Conservation (phyloP, 2,888 invertebrate genomes). For the Auanema freiburgensis region DNA sequence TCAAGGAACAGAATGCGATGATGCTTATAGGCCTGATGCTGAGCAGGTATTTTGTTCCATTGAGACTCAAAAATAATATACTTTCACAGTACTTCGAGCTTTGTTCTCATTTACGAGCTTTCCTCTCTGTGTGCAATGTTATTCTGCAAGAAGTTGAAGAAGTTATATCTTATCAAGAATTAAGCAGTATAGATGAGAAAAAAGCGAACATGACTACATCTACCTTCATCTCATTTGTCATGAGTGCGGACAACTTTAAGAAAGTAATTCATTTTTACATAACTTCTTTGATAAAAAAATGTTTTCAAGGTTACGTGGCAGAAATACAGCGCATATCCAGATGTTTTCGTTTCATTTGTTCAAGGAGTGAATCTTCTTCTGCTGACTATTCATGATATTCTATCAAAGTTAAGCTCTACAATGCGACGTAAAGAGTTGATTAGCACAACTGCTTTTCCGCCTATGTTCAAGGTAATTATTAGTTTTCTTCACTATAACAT, state of each 20-base stretch:
- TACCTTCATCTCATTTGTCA: conserved; percentile 28
- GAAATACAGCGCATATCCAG: conserved; percentile 5
- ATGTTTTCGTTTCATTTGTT: conserved; percentile 34
- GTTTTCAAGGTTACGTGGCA: background rate
- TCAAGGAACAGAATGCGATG: too few species aligned
- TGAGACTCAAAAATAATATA: background rate
- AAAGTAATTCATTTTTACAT: conserved; percentile 3
- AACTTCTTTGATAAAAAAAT: too few species aligned
- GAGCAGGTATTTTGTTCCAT: background rate
- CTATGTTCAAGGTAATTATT: background rate
- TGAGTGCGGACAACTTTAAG: conserved; percentile 34
- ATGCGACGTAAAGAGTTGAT: conserved; percentile 16
- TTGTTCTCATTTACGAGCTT: conserved; percentile 34
- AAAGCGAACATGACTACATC: background rate
- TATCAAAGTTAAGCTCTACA: background rate
- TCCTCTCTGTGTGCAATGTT: conserved; percentile 18
- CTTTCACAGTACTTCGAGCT: conserved; percentile 23
- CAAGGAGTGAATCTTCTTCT: conserved; percentile 15
- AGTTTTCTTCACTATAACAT: background rate
- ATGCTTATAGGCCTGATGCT: background rate
- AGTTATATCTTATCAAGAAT: background rate
- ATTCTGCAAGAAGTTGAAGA: conserved; percentile 3
- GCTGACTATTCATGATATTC: conserved; percentile 12
- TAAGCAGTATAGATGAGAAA: conserved; percentile 1
- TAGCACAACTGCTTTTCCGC: conserved; percentile 26